These are phyloP conservation scores for Oncorhynchus masou DNA, from an alignment of 2,113 vertebrate genomes.

Conservation along the genomic window DNA sequence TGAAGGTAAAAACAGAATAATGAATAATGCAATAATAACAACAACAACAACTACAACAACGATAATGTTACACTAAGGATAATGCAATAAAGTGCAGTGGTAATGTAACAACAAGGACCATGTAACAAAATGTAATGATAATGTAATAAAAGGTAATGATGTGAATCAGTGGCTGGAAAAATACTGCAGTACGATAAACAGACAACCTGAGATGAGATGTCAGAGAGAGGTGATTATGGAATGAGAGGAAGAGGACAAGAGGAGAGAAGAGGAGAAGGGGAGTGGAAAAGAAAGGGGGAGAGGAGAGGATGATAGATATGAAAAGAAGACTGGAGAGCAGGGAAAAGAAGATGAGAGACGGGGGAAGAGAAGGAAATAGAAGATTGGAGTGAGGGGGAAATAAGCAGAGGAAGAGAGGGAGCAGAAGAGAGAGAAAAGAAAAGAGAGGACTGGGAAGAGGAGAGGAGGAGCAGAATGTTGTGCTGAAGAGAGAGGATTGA, in stretches of 20 bases:
- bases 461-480: slow-evolving; percentile 18
- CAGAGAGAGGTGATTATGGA: slow-evolving; percentile 62
- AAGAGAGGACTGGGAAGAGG: slow-evolving; percentile 10
- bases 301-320: no score
- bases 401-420: slow-evolving; percentile 37
- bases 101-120: no score
- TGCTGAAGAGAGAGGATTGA: slow-evolving; percentile 29
- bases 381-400: slow-evolving; percentile 28
- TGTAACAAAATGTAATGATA: slow-evolving; percentile 5
- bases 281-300: no score
- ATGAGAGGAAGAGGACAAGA: no score
- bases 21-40: slow-evolving; percentile 45
- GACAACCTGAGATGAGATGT: slow-evolving; percentile 63
- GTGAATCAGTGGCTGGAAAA: slow-evolving; percentile 65
- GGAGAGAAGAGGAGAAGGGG: no score
- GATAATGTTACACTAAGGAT: slow-evolving; percentile 18
- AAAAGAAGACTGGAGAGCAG: slow-evolving; percentile 11
- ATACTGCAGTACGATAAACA: slow-evolving; percentile 60
- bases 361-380: neutral
- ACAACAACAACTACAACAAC: no score
- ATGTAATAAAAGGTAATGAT: slow-evolving; percentile 55
- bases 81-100: slow-evolving; percentile 32
- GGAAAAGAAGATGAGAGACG: slow-evolving; percentile 7
- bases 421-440: slow-evolving; percentile 38
- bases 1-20: neutral